phyloP scores from a whole-genome alignment of 2,113 vertebrate genomes.

The Kryptolebias marmoratus region DNA sequence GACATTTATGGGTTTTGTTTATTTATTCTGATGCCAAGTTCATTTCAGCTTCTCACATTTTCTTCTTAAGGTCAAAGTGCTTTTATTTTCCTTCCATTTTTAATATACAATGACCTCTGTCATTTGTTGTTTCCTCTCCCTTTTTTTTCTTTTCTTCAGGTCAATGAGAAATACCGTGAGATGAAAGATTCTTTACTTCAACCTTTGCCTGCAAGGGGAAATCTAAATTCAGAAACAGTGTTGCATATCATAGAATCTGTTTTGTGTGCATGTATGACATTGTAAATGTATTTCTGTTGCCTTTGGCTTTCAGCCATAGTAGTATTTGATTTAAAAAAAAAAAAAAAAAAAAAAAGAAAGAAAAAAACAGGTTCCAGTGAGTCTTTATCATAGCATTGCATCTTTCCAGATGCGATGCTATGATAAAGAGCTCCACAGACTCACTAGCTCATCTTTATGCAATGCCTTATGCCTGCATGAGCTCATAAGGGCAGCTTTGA shows the following conservation, averaged over 20 bases:
- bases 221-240: slow-evolving; percentile 8
- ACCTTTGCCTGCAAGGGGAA: slow-evolving; percentile 2
- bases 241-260: neutral
- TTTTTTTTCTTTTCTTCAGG: slow-evolving; percentile 7
- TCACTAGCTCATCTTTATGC: slow-evolving; percentile 16
- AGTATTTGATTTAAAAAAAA: slow-evolving; percentile 11
- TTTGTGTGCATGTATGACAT: neutral
- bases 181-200: neutral
- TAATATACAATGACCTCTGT: neutral
- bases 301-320: neutral
- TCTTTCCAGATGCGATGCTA: neutral
- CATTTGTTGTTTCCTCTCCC: neutral
- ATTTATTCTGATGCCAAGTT: slow-evolving; percentile 16
- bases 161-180: slow-evolving; percentile 16
- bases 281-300: neutral
- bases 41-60: slow-evolving; percentile 22
- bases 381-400: neutral
- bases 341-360: no score
- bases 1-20: slow-evolving; percentile 28
- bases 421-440: neutral
- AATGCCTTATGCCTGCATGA: slow-evolving; percentile 1
- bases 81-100: neutral
- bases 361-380: slow-evolving; percentile 2
- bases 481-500: slow-evolving; percentile 5
- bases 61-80: slow-evolving; percentile 8